phyloP scores from a whole-genome alignment of 2,113 vertebrate genomes.

The Myotis davidii region DNA sequence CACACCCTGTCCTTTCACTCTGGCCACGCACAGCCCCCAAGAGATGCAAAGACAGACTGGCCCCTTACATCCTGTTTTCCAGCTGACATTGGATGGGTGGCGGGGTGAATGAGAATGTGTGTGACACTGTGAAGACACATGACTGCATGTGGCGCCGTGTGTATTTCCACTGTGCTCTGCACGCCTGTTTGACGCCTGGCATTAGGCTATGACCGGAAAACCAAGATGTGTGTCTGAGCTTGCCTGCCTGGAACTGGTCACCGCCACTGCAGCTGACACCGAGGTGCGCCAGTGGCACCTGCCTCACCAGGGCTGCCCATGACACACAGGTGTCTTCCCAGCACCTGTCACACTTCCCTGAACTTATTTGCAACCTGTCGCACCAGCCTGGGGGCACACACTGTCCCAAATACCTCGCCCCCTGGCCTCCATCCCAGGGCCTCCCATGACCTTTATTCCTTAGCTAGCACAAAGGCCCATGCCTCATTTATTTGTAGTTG shows the following conservation, averaged over 20 bases:
- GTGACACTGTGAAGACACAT: rapidly evolving
- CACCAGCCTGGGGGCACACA: neutral
- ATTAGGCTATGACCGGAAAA: neutral
- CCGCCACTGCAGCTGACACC: neutral
- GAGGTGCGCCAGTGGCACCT: neutral
- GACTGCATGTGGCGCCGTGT: rapidly evolving
- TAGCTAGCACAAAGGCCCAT: neutral
- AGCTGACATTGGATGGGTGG: neutral
- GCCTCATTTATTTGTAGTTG: neutral
- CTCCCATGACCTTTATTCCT: neutral
- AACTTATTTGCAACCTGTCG: neutral
- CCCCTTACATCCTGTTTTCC: neutral
- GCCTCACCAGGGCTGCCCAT: neutral
- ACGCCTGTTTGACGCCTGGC: neutral
- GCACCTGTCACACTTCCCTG: neutral
- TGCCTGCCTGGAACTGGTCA: neutral
- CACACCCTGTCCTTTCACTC: neutral
- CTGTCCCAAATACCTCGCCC: neutral
- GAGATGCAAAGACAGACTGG: neutral
- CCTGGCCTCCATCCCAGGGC: neutral
- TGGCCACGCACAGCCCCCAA: neutral
- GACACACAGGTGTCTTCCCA: neutral
- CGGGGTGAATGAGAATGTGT: too few species aligned
- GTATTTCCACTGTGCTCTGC: neutral
- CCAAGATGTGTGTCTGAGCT: neutral